phyloP scores from a whole-genome alignment of 2,113 vertebrate species.

The Vulpes vulpes region DNA sequence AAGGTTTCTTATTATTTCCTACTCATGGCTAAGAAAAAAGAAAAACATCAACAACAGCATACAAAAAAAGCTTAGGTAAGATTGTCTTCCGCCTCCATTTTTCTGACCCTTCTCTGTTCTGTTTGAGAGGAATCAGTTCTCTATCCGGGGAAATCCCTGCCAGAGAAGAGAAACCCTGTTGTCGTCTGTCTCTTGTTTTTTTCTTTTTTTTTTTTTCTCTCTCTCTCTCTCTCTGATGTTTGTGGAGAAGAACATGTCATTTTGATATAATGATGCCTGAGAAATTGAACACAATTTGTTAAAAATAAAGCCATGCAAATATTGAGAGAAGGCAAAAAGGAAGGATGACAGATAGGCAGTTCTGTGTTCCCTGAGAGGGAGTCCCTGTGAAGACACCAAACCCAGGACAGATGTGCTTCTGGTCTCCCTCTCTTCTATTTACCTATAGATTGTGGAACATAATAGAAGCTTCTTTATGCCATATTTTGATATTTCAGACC shows the following conservation, averaged over 20 bases:
- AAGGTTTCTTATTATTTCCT: background rate
- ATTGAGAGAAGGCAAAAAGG: fast-evolving
- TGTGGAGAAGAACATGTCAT: background rate
- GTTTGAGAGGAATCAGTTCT: background rate
- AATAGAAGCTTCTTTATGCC: background rate
- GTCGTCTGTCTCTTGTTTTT: background rate
- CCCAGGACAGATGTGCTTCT: background rate
- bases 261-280: background rate
- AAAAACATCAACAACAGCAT: background rate
- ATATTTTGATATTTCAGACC: background rate
- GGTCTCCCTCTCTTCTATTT: background rate
- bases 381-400: background rate
- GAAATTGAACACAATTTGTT: background rate
- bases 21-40: background rate
- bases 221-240: background rate
- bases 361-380: fast-evolving
- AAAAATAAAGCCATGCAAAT: background rate
- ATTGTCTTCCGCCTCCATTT: background rate
- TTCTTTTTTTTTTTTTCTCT: too few species aligned
- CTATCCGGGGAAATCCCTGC: background rate
- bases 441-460: background rate
- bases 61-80: background rate
- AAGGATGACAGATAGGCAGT: background rate
- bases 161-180: background rate
- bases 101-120: background rate